Conservation (phyloP, 2,113 vertebrate genomes). For the Melierax canorus region DNA sequence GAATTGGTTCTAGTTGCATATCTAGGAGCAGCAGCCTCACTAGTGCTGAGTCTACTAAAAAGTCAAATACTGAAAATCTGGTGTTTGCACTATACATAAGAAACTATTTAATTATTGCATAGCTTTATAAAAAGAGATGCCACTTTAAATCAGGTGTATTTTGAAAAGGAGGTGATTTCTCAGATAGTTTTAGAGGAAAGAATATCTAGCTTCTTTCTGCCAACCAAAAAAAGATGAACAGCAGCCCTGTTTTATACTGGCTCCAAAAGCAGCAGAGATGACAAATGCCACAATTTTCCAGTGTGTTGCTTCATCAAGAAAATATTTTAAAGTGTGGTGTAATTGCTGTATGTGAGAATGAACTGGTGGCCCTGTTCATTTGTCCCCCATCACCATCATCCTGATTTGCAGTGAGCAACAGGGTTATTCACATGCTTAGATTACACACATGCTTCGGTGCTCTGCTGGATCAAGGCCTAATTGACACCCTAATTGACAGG, state of each 20-base stretch:
- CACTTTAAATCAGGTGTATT: not conserved
- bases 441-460: slow-evolving; percentile 42
- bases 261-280: not conserved
- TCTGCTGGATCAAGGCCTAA: slow-evolving; percentile 58
- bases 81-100: not conserved
- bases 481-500: slow-evolving; percentile 61
- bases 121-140: not conserved
- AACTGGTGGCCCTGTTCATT: slow-evolving; percentile 39
- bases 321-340: not conserved
- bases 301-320: slow-evolving; percentile 1
- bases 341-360: slow-evolving; percentile 24
- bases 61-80: not conserved
- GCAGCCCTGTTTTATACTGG: not conserved
- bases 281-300: not conserved
- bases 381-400: not conserved
- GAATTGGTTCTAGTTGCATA: not conserved
- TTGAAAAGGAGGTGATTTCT: not conserved
- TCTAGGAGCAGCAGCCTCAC: not conserved
- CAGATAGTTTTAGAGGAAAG: not conserved
- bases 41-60: not conserved
- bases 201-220: not conserved
- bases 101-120: not conserved
- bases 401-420: slow-evolving; percentile 38
- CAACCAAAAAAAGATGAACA: not conserved
- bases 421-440: slow-evolving; percentile 52